Evolutionary conservation across 2,888 invertebrate species (phyloP).

Genomic region (Patella pellucida): DNA sequence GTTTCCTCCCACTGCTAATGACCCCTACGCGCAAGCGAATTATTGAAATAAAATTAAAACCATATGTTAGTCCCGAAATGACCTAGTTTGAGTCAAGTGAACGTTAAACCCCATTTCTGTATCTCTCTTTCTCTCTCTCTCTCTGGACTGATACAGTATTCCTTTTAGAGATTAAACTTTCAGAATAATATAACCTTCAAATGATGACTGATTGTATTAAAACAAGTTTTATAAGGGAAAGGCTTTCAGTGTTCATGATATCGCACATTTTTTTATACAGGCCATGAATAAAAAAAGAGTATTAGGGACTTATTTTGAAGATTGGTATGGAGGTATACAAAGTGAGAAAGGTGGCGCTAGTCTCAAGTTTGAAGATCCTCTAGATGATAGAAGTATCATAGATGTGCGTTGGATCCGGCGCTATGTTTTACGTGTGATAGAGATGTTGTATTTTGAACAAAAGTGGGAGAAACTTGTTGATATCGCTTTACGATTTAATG

Average conservation of each 20-base stretch:
- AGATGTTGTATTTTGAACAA: constrained; percentile 64
- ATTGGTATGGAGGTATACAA: constrained; percentile 58
- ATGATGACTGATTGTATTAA: too few relatives aligned
- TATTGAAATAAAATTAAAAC: too few relatives aligned
- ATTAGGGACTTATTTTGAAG: constrained; percentile 51
- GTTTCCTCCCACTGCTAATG: too few relatives aligned
- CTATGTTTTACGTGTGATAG: constrained; percentile 61
- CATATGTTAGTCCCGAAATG: too few relatives aligned
- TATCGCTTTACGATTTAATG: constrained; percentile 68
- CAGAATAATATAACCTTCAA: too few relatives aligned
- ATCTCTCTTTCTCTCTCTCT: too few relatives aligned
- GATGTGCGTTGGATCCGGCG: constrained; percentile 63
- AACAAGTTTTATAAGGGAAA: background rate
- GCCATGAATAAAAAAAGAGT: constrained; percentile 49
- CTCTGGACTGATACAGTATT: too few relatives aligned
- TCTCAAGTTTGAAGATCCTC: constrained; percentile 64
- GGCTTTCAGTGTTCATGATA: background rate
- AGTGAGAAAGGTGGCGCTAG: constrained; percentile 66
- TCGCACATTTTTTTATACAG: constrained; percentile 30
- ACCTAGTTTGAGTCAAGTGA: too few relatives aligned
- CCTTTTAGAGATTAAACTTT: too few relatives aligned
- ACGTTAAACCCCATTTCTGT: too few relatives aligned
- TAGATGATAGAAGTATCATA: constrained; percentile 62
- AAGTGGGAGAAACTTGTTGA: constrained; percentile 70
- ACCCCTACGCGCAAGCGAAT: too few relatives aligned